phyloP scores from a whole-genome alignment of 2,113 vertebrate species.

The Coryphaenoides rupestris region DNA sequence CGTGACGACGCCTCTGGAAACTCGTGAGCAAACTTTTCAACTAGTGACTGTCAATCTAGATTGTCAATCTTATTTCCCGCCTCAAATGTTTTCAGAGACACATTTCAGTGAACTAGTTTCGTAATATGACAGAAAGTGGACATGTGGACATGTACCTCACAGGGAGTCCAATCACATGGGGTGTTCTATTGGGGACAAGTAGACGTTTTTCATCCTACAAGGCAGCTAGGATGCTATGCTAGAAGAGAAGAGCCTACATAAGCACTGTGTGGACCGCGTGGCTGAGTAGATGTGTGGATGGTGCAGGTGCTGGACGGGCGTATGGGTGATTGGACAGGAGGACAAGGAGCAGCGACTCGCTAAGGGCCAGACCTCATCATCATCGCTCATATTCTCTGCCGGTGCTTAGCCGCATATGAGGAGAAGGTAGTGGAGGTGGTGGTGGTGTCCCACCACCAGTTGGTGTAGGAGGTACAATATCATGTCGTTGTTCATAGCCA shows the following conservation, averaged over 20 bases:
- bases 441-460: slow-evolving; percentile 30
- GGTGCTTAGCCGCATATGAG: slow-evolving; percentile 5
- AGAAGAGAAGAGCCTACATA: not conserved
- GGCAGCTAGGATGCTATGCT: not conserved
- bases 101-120: too few relatives aligned
- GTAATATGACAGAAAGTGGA: too few relatives aligned
- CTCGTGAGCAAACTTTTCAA: too few relatives aligned
- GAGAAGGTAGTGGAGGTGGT: too few relatives aligned
- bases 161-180: not conserved
- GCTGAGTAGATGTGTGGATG: slow-evolving; percentile 13
- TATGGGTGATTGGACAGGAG: slow-evolving; percentile 46
- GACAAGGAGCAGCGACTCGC: slow-evolving; percentile 45
- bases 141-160: too few relatives aligned
- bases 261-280: not conserved
- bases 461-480: slow-evolving; percentile 35
- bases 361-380: too few relatives aligned
- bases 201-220: not conserved
- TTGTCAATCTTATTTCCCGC: too few relatives aligned
- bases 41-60: too few relatives aligned
- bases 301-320: too few relatives aligned
- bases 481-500: slow-evolving; percentile 55
- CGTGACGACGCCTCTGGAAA: too few relatives aligned
- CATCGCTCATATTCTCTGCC: not conserved
- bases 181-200: not conserved
- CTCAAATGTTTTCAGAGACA: too few relatives aligned